Evolutionary conservation across 2,113 vertebrate genomes (phyloP).

Genomic region (Callorhinus ursinus): DNA sequence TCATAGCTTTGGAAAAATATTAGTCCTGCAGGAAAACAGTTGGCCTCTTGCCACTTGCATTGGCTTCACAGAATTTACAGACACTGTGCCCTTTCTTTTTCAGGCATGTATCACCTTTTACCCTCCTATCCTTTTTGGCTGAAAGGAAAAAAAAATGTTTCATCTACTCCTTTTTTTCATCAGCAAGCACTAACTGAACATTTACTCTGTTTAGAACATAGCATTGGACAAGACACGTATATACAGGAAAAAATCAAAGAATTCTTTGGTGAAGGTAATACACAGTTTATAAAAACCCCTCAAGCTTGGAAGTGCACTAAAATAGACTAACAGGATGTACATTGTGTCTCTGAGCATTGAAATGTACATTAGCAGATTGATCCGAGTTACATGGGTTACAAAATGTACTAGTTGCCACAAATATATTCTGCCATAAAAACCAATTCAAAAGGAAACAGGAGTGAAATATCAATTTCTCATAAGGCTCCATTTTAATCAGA

Average conservation of each 20-base stretch:
- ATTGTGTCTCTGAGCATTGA: not conserved
- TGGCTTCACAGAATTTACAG: not conserved
- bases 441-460: not conserved
- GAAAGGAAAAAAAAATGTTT: not conserved
- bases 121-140: not conserved
- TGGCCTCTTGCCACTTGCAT: not conserved
- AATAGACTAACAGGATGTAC: not conserved
- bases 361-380: not conserved
- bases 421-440: slow-evolving; percentile 21
- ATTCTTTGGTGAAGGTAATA: not conserved
- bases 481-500: slow-evolving; percentile 22
- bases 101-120: not conserved
- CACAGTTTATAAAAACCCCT: not conserved
- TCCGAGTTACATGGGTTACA: not conserved
- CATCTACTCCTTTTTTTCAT: not conserved
- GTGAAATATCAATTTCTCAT: slow-evolving; percentile 4
- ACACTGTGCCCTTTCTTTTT: not conserved
- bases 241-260: not conserved
- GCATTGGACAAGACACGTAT: not conserved
- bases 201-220: not conserved
- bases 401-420: not conserved
- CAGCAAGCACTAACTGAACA: not conserved
- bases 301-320: not conserved
- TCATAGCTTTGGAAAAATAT: not conserved
- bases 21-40: not conserved